Base-by-base conservation (phyloP, 2,797 vertebrate species). In the Semaprochilodus insignis region DNA sequence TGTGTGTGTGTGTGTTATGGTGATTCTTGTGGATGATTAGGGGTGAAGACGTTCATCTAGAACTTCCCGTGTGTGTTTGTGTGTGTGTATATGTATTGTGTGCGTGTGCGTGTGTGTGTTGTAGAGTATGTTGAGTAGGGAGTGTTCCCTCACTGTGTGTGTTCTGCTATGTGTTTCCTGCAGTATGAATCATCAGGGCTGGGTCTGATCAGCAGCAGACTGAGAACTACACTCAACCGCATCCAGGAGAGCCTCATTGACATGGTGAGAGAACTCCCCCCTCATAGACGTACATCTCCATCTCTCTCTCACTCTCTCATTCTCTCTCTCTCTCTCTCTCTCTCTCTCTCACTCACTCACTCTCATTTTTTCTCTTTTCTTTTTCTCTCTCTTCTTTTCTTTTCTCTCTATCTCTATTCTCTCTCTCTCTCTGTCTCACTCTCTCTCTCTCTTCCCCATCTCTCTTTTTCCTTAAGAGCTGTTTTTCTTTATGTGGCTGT, bases 161-260 rank as follows among this genome's bases (percentile, higher is more conserved):
- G 59, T 59, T 79, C 34, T 77, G 77, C 66, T 54, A 70, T 7
- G 48, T 86, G 44, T 90, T 59, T 90, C 13, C 91, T 93, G 82
- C 94, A 99, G 98, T 97, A 98, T 93, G 98, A 99, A 92, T 98
- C 96, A 85, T 97, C 97, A 1, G 97, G 98, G 69, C 92, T 99
- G 44, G 98, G 98, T 69, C 96, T 99, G 78, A 99, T 98, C 91
- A 99, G 97, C 93, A 99, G 97, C 92, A 94, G 98, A 92, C 93
- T 99, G 84, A 96, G 97, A 82, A 99, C 98, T 71, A 99, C 98
- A 0, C 92, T 99, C 83, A 99, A 95, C 94, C 96, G 98, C 90
- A 99, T 99, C 91, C 98, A 99, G 81, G 98, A 99, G 92, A 98
- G 95, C 88, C 96, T 99, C 87, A 99, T 99, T 87, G 97, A 99